Base-by-base conservation (phyloP, 1,140 invertebrate genomes). In the Stegodyphus mimosarum region DNA sequence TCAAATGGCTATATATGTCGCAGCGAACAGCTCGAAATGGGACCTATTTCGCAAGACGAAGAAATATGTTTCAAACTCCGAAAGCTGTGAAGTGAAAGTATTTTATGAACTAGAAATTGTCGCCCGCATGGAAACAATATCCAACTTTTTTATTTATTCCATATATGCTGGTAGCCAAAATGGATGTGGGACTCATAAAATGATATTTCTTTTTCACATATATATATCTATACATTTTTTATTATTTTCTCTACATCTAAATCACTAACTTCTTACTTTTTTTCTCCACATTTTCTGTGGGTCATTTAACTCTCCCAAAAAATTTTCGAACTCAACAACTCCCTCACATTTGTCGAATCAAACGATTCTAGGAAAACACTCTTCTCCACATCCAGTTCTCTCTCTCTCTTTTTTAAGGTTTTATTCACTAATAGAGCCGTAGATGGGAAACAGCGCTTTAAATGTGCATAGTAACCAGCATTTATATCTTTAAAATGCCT, bases 91-190 rank as follows among this genome's bases (percentile, higher is more conserved):
- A 79, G 66, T 69, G 76, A 79, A 79, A 80, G 78, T 80, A 80
- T 63, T 80, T 80, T 80, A 80, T 80, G 78, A 80, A 71, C 78
- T 71, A 71, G 78, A 80, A 80, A 80, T 80, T 71, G 78, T 71
- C 69, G 78, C 51, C 78, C 78, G 60, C 67, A 80, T 80, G 78
- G 78, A 80, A 80, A 80, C 78, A 80, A 80, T 80, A 71, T 80
- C 78, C 78, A 60, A 50, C 78, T 80, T 80, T 80, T 80, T 80
- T 80, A 80, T 80, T 80, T 80, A 80, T 80, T 80, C 77, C 55
- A 10, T 78, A 66, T 64, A 60, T 60, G 55, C 55, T 60, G 55
- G 55, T 72, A 60, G 67, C 69, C 33, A 80, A 72, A 80, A 72
- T 72, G 78, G 78, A 72, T 80, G 78, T 71, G 78, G 78, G 69